These are phyloP conservation scores for Macropodus opercularis DNA, from an alignment of 2,797 vertebrate species.

Conservation along the genomic window DNA sequence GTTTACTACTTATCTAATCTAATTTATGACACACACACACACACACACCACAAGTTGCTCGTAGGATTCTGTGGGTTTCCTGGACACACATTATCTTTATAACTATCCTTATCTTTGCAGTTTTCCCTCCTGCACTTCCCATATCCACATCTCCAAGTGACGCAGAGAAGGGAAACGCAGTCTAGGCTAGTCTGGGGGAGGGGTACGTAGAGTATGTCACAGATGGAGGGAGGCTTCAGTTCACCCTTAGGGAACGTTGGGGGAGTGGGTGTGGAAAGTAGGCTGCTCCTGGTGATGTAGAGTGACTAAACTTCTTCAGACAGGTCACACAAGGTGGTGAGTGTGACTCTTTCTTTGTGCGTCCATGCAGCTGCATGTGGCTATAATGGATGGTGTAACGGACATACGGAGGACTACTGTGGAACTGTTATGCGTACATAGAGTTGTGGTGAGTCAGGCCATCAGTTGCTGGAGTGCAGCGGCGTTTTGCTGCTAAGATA, in stretches of 20 bases:
- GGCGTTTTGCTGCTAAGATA: slow-evolving; percentile 3
- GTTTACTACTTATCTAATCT: slow-evolving; percentile 1
- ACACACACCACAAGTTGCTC: slow-evolving; percentile 3
- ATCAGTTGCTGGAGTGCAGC: background rate
- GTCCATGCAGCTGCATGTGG: slow-evolving; percentile 35
- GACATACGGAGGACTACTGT: slow-evolving; percentile 47
- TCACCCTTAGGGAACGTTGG: slow-evolving; percentile 51
- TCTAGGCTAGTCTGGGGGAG: slow-evolving; percentile 49
- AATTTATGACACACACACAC: background rate
- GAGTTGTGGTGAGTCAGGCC: slow-evolving; percentile 54
- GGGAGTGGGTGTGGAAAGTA: slow-evolving; percentile 72
- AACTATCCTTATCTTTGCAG: too few species aligned
- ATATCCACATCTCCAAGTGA: slow-evolving; percentile 39
- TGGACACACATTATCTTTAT: slow-evolving; percentile 20
- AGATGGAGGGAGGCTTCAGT: slow-evolving; percentile 59
- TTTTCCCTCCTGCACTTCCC: slow-evolving; percentile 34
- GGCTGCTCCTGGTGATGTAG: slow-evolving; percentile 51
- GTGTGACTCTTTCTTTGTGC: slow-evolving; percentile 12
- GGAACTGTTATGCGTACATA: slow-evolving; percentile 31
- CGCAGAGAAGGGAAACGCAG: slow-evolving; percentile 45
- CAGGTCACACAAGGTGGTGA: slow-evolving; percentile 55
- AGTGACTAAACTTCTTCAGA: slow-evolving; percentile 59
- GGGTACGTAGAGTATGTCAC: slow-evolving; percentile 34
- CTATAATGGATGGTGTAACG: slow-evolving; percentile 53
- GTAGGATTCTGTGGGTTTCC: background rate